Evolutionary conservation across 1,140 invertebrate species (phyloP).

Genomic region (Tribolium madens): DNA sequence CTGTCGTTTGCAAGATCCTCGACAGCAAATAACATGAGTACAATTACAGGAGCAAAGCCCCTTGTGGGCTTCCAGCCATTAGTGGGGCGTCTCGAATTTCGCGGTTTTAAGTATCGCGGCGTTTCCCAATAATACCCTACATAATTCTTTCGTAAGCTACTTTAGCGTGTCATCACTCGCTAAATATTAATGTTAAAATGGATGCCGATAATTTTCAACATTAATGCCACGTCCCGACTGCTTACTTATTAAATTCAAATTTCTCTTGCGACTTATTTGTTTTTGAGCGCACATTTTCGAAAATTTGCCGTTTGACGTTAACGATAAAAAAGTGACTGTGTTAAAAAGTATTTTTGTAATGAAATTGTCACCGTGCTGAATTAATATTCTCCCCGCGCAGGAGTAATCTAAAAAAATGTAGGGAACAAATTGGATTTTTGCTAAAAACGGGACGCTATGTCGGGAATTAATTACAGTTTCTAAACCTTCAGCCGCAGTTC

Average conservation of each 20-base stretch:
- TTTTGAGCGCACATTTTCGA: neutral
- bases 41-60: constrained; percentile 32
- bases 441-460: constrained; percentile 40
- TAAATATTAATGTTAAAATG: constrained; percentile 46
- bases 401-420: constrained; percentile 35
- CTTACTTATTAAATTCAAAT: constrained; percentile 3
- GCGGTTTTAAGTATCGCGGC: constrained; percentile 40
- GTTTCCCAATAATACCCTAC: constrained; percentile 44
- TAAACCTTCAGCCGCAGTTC: constrained; percentile 45
- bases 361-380: constrained; percentile 31
- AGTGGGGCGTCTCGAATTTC: constrained; percentile 46
- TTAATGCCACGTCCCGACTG: neutral
- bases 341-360: constrained; percentile 36
- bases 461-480: constrained; percentile 47
- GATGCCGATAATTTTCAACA: constrained; percentile 22
- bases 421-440: constrained; percentile 46
- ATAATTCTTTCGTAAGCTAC: constrained; percentile 47
- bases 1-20: constrained; percentile 19
- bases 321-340: constrained; percentile 34
- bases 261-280: neutral
- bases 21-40: constrained; percentile 39
- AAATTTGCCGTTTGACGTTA: constrained; percentile 1
- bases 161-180: constrained; percentile 36
- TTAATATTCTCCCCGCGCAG: constrained; percentile 27
- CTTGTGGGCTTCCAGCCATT: constrained; percentile 42